phyloP scores from a whole-genome alignment of 1,140 invertebrate species.

The Solenopsis fugax region DNA sequence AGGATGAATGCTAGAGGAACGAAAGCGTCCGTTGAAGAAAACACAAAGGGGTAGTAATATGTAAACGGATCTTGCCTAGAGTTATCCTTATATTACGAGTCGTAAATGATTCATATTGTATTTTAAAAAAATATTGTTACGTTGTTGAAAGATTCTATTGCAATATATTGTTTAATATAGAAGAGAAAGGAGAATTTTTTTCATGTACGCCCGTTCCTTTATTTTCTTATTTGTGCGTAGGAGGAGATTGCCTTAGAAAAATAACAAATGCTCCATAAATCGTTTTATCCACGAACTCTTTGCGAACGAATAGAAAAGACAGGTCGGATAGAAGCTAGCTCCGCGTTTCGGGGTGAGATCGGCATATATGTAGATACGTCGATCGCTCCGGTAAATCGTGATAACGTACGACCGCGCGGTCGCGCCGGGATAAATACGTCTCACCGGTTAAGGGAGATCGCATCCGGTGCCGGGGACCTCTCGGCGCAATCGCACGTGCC shows the following conservation, averaged over 20 bases:
- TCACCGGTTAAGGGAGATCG: constrained; percentile 48
- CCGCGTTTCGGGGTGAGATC: neutral
- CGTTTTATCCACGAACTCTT: constrained; percentile 20
- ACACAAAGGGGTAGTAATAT: neutral
- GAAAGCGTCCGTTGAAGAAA: neutral
- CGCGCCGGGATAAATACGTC: constrained; percentile 44
- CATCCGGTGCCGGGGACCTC: constrained; percentile 49
- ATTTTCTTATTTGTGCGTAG: constrained; percentile 27
- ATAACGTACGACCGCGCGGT: constrained; percentile 42
- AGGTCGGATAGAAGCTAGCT: neutral
- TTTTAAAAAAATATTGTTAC: constrained; percentile 28
- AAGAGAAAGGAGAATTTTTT: neutral
- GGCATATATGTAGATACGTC: neutral
- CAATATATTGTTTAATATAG: constrained; percentile 36
- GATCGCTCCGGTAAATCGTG: constrained; percentile 53
- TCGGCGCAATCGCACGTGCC: constrained; percentile 72
- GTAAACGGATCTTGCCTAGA: neutral
- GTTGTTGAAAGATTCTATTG: constrained; percentile 33
- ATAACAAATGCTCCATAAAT: constrained; percentile 41
- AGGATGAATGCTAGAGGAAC: neutral
- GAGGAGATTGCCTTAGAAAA: constrained; percentile 32
- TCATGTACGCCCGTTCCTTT: neutral
- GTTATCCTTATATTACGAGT: constrained; percentile 5
- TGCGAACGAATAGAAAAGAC: constrained; percentile 8
- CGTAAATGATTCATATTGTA: constrained; percentile 1